Evolutionary conservation across 2,888 invertebrate genomes (phyloP).

Genomic region (Sminthurides aquaticus): DNA sequence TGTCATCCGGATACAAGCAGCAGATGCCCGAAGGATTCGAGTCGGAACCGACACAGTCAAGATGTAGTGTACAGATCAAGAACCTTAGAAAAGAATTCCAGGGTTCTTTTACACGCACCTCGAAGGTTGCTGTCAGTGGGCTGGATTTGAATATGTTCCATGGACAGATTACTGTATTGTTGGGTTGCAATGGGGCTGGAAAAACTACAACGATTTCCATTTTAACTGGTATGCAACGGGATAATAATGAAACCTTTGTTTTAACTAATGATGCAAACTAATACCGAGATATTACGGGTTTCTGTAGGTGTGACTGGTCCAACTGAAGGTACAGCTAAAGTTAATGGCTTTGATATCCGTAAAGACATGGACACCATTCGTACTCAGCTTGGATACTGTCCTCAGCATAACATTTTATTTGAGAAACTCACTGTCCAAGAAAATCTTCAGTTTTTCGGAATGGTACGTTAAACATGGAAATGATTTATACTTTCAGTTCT

Average conservation of each 20-base stretch:
- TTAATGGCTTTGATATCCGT: conserved; percentile 65
- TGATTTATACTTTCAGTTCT: too few relatives aligned
- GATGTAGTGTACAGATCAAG: conserved; percentile 47
- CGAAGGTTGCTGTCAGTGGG: conserved; percentile 58
- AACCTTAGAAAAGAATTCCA: conserved; percentile 43
- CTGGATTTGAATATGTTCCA: conserved; percentile 67
- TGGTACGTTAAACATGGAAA: conserved; percentile 53
- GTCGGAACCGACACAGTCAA: conserved; percentile 46
- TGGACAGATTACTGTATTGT: conserved; percentile 74
- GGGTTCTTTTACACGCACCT: conserved; percentile 43
- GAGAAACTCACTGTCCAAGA: conserved; percentile 73
- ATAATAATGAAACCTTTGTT: too few relatives aligned
- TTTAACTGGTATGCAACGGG: conserved; percentile 52
- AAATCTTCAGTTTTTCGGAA: conserved; percentile 74
- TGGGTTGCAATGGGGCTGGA: conserved; percentile 83
- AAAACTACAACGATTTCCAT: conserved; percentile 64
- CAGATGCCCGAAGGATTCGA: conserved; percentile 45
- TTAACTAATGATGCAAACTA: too few relatives aligned
- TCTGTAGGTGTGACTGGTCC: conserved; percentile 62
- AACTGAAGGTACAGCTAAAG: conserved; percentile 61
- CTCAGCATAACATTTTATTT: conserved; percentile 81
- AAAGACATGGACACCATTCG: conserved; percentile 60
- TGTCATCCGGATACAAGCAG: not conserved
- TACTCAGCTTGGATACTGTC: conserved; percentile 74
- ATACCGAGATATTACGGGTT: too few relatives aligned